A percentile compares a stretch with the other conserved stretches of the same genome.
Evolutionary conservation across 1,140 invertebrate genomes (phyloP).

Genomic region (Tetramorium alpestre): DNA sequence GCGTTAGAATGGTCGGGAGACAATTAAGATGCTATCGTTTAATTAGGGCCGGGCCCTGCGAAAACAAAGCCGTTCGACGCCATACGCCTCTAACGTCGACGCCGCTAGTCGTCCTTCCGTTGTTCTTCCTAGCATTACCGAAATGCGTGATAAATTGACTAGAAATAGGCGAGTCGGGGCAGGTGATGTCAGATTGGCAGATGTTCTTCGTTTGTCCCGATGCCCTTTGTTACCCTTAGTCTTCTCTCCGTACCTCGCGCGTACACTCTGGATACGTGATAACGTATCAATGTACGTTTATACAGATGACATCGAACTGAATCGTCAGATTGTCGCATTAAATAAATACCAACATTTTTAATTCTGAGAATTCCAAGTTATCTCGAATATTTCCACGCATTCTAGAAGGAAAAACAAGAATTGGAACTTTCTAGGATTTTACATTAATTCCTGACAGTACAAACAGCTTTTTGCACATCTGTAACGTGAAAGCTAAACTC

Average conservation of each 20-base stretch:
- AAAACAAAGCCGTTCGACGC: constrained; percentile 68
- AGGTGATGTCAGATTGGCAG: constrained; percentile 82
- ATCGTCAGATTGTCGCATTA: constrained; percentile 2
- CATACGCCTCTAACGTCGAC: constrained; percentile 55
- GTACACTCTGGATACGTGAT: neutral
- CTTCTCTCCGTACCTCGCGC: neutral
- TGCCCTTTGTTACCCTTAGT: constrained; percentile 53
- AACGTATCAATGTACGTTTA: constrained; percentile 32
- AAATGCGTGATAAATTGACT: constrained; percentile 78
- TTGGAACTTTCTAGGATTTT: no score
- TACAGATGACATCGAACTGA: neutral
- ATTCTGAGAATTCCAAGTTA: neutral
- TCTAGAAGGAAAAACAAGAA: neutral
- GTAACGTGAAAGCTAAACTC: no score
- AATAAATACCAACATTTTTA: neutral
- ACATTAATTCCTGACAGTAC: no score
- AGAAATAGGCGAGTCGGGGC: constrained; percentile 79
- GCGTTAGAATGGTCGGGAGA: constrained; percentile 72
- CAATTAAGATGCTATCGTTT: constrained; percentile 81
- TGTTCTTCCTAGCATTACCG: constrained; percentile 50
- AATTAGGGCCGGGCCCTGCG: constrained; percentile 76
- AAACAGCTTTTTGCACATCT: no score
- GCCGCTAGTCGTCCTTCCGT: constrained; percentile 58
- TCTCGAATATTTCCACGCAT: neutral
- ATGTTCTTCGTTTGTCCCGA: constrained; percentile 78